Percentiles rank a stretch among this genome's conserved stretches.
phyloP scores from a whole-genome alignment of 1,140 invertebrate genomes.

The Maniola jurtina region DNA sequence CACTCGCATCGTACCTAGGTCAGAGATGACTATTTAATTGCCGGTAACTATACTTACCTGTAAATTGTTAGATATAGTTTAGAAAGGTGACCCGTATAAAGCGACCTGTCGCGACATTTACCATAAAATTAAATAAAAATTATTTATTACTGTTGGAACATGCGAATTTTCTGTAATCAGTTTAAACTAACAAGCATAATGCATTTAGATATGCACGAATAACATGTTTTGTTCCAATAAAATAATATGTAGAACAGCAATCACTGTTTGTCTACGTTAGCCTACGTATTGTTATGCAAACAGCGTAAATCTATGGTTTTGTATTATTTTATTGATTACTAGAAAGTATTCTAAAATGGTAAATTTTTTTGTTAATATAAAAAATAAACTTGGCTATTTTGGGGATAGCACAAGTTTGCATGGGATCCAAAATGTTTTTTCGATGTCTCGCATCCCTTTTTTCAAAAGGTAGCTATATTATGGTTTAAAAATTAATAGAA shows the following conservation, averaged over 20 bases:
- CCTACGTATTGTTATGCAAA: conserved; percentile 1
- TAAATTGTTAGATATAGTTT: too few relatives aligned
- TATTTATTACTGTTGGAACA: neutral
- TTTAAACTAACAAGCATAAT: conserved; percentile 6
- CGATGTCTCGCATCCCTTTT: conserved; percentile 33
- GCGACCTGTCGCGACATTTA: too few relatives aligned
- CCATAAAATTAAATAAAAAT: neutral
- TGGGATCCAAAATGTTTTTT: conserved; percentile 46
- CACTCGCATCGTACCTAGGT: too few relatives aligned
- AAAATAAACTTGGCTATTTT: conserved; percentile 33
- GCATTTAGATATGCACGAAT: conserved; percentile 12
- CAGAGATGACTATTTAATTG: too few relatives aligned
- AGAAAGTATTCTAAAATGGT: neutral
- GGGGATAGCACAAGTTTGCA: conserved; percentile 55
- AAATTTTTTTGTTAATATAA: neutral
- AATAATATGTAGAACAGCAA: neutral
- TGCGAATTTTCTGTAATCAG: neutral
- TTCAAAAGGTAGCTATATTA: conserved; percentile 47
- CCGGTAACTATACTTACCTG: too few relatives aligned
- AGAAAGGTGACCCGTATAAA: too few relatives aligned
- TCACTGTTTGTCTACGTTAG: conserved; percentile 16
- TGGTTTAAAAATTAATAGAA: neutral
- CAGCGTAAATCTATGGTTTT: neutral
- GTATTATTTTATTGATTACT: neutral
- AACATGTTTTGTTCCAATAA: neutral